Conservation (phyloP, 2,113 vertebrate genomes). For the Tyto alba region DNA sequence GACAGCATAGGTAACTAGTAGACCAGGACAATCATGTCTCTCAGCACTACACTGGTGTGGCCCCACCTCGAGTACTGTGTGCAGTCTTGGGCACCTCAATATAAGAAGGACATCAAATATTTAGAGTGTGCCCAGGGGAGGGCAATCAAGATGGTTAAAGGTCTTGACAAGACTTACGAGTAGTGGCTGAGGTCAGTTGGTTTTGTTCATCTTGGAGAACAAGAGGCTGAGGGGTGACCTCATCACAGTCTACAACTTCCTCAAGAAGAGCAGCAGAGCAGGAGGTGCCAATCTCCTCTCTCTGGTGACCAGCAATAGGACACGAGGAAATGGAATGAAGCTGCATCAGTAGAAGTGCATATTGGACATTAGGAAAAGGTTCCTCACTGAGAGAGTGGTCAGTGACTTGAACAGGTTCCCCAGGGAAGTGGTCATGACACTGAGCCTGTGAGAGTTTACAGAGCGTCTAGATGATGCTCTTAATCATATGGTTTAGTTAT, state of each 20-base stretch:
- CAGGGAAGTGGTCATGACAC: accelerated
- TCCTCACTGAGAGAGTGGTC: background rate
- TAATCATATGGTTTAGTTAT: background rate
- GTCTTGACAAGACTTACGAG: background rate
- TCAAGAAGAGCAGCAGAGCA: background rate
- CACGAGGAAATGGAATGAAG: background rate
- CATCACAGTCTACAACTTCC: background rate
- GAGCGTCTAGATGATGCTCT: accelerated
- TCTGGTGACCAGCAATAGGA: background rate
- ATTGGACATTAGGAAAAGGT: background rate
- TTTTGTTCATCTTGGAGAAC: background rate
- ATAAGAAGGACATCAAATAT: background rate
- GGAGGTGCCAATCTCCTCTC: background rate
- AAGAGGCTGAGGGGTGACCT: background rate
- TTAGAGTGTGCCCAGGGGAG: background rate
- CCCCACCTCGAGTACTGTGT: background rate
- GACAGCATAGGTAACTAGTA: no score
- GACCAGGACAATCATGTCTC: no score
- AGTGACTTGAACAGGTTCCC: background rate
- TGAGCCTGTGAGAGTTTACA: background rate
- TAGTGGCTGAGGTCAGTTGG: background rate
- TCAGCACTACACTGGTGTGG: background rate
- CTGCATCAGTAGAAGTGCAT: background rate
- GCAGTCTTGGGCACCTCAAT: background rate
- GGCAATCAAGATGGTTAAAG: accelerated